Base-by-base conservation (phyloP, 2,888 invertebrate species). In the Nomada hirtipes region DNA sequence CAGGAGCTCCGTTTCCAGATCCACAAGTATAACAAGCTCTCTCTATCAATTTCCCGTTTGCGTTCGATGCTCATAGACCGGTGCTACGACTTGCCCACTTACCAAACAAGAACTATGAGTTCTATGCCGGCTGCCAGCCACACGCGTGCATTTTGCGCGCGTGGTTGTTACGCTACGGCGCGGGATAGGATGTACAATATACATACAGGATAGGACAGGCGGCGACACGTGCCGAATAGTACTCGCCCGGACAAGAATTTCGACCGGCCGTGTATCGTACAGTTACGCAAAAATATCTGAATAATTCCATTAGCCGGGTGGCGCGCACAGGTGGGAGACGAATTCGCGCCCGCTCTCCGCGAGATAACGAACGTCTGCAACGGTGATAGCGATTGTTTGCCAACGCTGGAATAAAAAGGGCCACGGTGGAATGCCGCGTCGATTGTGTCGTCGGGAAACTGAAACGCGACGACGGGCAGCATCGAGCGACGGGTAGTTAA, bases 41-140 rank as follows among this genome's bases (percentile, higher is more conserved):
- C 70, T 59, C 70, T 76, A 75, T 85, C 76, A 70, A 64, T 81
- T 69, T 70, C 78, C 78, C 79, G 78, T 76, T 83, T 72, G 74
- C 70, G 42, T 52, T 61, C 61, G 57, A 53, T 67, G 57, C 52
- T 10, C 77, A 50, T 63, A 26, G 44, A 36, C 61, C 42, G 50
- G 67, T 55, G 52, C 15, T 53, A 63, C 65, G 57, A 71, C 47
- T 47, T 47, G 57, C 20, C 50, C 60, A 60, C 57, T 67, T 63
- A 72, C 71, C 79, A 53, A 47, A 55, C 65, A 78, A 75, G 60
- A 73, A 71, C 60, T 70, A 79, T 57, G 20, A 68, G 18, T 42
- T 59, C 72, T 69, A 52, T 44, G 47, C 26, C 13, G 65, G 23
- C 44, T 53, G 42, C 53, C 59, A 44, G 50, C 42, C 15, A 36